Conservation (phyloP, 2,888 invertebrate genomes). For the Agapetus fuscipes region DNA sequence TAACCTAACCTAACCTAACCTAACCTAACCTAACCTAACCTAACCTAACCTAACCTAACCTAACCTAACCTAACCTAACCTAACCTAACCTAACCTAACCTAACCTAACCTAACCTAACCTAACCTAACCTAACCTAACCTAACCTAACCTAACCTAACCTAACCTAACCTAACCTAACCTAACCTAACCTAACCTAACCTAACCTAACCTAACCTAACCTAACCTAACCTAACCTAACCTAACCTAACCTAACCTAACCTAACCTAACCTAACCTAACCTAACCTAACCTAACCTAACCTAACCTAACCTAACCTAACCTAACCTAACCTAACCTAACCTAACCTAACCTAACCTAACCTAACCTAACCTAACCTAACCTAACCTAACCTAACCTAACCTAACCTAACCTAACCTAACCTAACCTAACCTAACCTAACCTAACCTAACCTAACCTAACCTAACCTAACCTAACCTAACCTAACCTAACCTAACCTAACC, state of each 20-base stretch:
- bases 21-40: conserved; percentile 21
- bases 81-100: conserved; percentile 19
- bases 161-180: conserved; percentile 13
- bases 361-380: background rate
- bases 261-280: background rate
- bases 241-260: background rate
- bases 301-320: background rate
- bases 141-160: conserved; percentile 21
- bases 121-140: conserved; percentile 21
- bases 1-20: conserved; percentile 19
- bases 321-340: background rate
- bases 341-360: background rate
- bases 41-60: conserved; percentile 19
- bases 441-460: background rate
- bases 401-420: background rate
- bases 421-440: background rate
- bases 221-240: conserved; percentile 19
- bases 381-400: background rate
- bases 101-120: conserved; percentile 19
- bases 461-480: background rate
- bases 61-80: conserved; percentile 19
- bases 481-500: no score
- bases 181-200: no score
- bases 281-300: background rate
- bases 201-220: conserved; percentile 21